Percentiles rank a stretch among this genome's conserved stretches.
Conservation (phyloP, 64 coral and sea anemone genomes). For the Anthopleura sola region DNA sequence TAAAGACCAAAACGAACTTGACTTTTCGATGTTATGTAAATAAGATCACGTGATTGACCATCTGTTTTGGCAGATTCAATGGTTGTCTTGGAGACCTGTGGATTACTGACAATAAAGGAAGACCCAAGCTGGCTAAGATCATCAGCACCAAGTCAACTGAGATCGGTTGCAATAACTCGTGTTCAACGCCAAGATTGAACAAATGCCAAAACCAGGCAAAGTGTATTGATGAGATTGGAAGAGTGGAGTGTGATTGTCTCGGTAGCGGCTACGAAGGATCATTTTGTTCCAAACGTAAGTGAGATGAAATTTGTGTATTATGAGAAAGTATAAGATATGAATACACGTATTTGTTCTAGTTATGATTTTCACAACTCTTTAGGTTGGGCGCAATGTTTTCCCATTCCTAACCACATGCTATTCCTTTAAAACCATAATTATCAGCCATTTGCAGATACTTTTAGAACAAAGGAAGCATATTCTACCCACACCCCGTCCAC, state of each 20-base stretch:
- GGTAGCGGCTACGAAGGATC: conserved; percentile 43
- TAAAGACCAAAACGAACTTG: no score
- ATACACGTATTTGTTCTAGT: neutral
- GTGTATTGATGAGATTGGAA: conserved; percentile 33
- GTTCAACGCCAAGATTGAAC: neutral
- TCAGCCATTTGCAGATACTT: no score
- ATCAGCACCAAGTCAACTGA: neutral
- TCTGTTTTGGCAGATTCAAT: neutral
- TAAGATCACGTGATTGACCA: neutral
- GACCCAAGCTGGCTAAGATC: neutral
- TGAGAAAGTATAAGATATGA: no score
- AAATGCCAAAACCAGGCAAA: conserved; percentile 26
- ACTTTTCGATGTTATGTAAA: no score
- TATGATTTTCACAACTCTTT: no score
- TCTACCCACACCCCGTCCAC: no score
- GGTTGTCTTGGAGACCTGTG: conserved; percentile 22
- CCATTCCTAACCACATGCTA: no score
- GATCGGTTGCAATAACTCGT: conserved; percentile 14
- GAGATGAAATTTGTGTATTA: neutral
- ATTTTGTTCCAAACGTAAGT: conserved; percentile 4
- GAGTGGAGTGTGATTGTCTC: conserved; percentile 33
- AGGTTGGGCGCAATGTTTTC: no score
- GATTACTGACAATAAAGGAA: neutral
- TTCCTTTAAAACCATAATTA: no score
- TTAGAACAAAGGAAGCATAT: no score